phyloP scores from a whole-genome alignment of 2,797 vertebrate genomes.

The Linurgus olivaceus region DNA sequence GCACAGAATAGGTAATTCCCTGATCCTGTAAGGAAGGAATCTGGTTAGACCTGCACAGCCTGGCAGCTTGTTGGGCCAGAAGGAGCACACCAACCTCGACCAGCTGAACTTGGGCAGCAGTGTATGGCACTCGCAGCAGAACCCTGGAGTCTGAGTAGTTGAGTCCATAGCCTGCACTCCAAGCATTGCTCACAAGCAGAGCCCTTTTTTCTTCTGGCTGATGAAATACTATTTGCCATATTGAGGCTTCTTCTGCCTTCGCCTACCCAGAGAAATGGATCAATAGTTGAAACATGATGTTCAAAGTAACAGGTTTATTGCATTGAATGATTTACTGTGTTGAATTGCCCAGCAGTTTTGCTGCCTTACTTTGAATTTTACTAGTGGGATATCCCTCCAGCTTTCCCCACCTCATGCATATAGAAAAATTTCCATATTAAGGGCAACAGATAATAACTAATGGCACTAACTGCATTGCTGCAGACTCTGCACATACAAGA shows the following conservation, averaged over 20 bases:
- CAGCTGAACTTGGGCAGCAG: conserved; percentile 71
- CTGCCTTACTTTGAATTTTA: not conserved
- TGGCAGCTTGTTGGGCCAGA: not conserved
- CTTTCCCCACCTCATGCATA: not conserved
- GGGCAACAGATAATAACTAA: not conserved
- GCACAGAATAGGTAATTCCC: conserved; percentile 78
- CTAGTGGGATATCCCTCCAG: not conserved
- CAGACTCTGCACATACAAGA: not conserved
- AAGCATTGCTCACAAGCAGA: conserved; percentile 75
- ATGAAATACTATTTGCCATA: conserved; percentile 83
- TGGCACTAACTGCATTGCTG: not conserved
- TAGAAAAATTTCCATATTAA: not conserved
- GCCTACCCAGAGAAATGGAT: not conserved
- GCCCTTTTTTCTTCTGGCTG: conserved; percentile 68
- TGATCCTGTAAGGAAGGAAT: conserved; percentile 67
- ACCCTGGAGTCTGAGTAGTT: conserved; percentile 73
- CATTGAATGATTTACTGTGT: not conserved
- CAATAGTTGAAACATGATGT: not conserved
- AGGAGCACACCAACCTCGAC: not conserved
- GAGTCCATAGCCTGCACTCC: conserved; percentile 77
- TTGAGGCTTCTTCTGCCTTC: conserved; percentile 19
- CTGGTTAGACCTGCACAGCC: not conserved
- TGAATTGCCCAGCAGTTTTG: not conserved
- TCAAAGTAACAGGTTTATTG: not conserved
- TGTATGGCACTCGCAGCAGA: conserved; percentile 78